Conservation (phyloP, 2,113 vertebrate genomes). For the Turdus rufiventris region DNA sequence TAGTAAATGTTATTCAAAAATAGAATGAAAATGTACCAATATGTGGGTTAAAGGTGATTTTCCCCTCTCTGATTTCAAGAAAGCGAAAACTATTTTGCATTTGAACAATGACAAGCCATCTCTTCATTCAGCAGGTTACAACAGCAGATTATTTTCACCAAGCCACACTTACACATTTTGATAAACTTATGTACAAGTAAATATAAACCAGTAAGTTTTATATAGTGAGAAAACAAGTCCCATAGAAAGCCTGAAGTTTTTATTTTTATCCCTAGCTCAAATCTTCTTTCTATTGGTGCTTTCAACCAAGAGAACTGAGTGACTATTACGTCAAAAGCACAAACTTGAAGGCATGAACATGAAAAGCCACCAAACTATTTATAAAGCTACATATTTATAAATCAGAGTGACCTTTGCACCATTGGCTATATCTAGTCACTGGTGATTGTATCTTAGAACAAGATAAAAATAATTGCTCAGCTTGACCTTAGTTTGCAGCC, state of each 20-base stretch:
- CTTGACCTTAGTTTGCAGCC: neutral
- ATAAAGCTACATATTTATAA: neutral
- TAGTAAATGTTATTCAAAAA: neutral
- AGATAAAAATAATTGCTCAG: neutral
- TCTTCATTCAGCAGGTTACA: neutral
- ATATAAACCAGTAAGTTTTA: neutral
- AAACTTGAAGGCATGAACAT: neutral
- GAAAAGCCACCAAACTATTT: neutral
- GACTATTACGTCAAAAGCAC: accelerated
- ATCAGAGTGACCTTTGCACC: neutral
- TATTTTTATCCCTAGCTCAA: neutral
- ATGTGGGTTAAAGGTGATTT: neutral
- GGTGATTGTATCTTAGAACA: neutral
- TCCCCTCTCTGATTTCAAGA: neutral
- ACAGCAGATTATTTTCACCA: neutral
- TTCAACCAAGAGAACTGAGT: neutral
- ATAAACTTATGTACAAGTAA: neutral
- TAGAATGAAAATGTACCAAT: neutral
- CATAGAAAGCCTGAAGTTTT: neutral
- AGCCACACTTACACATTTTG: neutral
- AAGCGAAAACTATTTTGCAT: neutral
- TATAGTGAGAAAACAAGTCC: neutral
- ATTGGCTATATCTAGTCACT: neutral
- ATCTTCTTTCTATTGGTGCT: neutral
- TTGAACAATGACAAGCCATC: neutral